Evolutionary conservation across 2,113 vertebrate species (phyloP).

Genomic region (Mormoops blainvillei): DNA sequence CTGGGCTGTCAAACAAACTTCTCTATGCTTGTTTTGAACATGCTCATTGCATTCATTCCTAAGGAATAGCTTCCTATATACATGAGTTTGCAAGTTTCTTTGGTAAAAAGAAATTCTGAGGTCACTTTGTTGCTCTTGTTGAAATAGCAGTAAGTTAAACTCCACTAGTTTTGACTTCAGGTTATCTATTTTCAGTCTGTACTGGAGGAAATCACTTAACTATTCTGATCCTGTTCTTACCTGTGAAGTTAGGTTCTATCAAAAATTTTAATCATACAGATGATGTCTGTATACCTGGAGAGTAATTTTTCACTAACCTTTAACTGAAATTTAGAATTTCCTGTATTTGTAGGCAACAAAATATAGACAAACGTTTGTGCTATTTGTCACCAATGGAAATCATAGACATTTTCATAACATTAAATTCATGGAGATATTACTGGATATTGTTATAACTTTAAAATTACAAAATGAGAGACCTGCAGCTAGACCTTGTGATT

Average conservation of each 20-base stretch:
- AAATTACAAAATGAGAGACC: background rate
- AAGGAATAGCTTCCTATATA: background rate
- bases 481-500: background rate
- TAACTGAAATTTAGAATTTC: background rate
- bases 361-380: background rate
- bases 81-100: background rate
- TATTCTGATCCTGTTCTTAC: background rate
- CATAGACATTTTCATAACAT: background rate
- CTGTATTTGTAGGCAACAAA: background rate
- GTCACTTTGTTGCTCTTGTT: background rate
- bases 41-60: background rate
- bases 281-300: background rate
- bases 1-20: background rate
- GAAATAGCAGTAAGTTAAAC: background rate
- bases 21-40: background rate
- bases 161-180: background rate
- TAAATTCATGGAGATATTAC: background rate
- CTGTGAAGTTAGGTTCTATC: background rate
- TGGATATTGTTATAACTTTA: background rate
- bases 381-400: background rate
- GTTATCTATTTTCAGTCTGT: background rate
- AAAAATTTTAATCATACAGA: background rate
- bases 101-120: background rate
- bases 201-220: background rate
- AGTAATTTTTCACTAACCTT: background rate